Percentiles rank a stretch among this genome's conserved stretches.
Evolutionary conservation across 2,113 vertebrate genomes (phyloP).

Genomic region (Sylvilagus bachmani): DNA sequence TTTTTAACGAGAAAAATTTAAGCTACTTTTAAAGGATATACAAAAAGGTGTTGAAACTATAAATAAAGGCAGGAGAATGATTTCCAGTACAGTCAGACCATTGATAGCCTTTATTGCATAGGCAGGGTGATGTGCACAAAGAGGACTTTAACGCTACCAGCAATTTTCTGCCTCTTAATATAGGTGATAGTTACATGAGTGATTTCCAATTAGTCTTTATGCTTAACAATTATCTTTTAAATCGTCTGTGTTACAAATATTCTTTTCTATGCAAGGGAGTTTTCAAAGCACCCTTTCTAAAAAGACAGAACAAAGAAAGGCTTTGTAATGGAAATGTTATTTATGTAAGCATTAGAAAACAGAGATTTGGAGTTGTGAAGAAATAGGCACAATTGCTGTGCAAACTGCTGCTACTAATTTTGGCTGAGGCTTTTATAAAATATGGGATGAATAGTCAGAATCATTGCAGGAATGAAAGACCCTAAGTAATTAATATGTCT

Average conservation of each 20-base stretch:
- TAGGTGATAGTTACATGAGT: background rate
- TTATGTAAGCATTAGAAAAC: background rate
- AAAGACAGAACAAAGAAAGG: background rate
- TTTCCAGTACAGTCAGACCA: background rate
- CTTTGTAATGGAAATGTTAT: background rate
- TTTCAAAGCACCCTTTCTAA: constrained; percentile 9
- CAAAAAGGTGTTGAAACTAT: background rate
- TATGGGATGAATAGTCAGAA: background rate
- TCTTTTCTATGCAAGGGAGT: background rate
- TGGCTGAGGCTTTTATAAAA: background rate
- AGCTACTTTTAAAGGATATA: background rate
- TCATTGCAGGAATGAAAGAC: background rate
- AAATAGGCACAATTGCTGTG: background rate
- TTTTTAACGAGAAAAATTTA: too few species aligned
- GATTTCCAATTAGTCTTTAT: background rate
- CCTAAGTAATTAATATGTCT: background rate
- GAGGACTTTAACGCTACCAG: background rate
- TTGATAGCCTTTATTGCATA: background rate
- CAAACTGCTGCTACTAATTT: background rate
- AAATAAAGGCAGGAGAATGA: background rate
- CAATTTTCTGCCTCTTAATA: background rate
- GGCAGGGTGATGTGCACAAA: background rate
- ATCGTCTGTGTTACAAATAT: background rate
- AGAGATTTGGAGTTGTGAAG: background rate
- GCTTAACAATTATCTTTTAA: background rate